Evolutionary conservation across 2,888 invertebrate genomes (phyloP).

Genomic region (Chironomus tentans): DNA sequence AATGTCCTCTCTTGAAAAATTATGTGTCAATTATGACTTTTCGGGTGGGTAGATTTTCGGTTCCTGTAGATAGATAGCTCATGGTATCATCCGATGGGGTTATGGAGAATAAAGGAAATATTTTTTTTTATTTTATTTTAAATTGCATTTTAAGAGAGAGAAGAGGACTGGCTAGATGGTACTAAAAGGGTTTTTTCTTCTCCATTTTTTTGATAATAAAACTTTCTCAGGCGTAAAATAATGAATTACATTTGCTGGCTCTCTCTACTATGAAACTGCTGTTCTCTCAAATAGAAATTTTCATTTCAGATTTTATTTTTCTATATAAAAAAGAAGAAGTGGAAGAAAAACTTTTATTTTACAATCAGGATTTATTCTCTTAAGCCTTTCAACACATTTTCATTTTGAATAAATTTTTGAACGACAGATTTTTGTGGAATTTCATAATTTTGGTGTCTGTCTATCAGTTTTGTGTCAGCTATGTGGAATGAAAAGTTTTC

Average conservation of each 20-base stretch:
- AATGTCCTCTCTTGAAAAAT: background rate
- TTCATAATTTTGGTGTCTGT: too few species aligned
- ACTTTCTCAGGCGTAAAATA: constrained; percentile 25
- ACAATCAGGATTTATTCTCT: too few species aligned
- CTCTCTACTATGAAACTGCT: too few species aligned
- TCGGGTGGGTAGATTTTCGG: background rate
- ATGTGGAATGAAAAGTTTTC: too few species aligned
- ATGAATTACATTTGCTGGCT: constrained; percentile 1
- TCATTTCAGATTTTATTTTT: background rate
- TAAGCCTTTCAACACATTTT: too few species aligned
- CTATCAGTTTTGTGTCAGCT: too few species aligned
- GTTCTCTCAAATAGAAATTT: too few species aligned
- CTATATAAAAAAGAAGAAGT: too few species aligned
- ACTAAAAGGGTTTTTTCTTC: constrained; percentile 10
- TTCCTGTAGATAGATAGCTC: too few species aligned
- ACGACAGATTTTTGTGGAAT: too few species aligned
- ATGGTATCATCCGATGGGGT: background rate
- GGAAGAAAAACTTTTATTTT: too few species aligned
- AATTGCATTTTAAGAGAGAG: background rate
- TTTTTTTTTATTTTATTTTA: background rate
- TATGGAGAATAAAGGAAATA: background rate
- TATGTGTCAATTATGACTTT: constrained; percentile 23
- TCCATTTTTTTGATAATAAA: constrained; percentile 9
- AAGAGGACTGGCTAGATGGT: background rate
- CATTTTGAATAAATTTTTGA: too few species aligned